Conservation (phyloP, 2,888 invertebrate genomes). For the Esperia sulphurella region DNA sequence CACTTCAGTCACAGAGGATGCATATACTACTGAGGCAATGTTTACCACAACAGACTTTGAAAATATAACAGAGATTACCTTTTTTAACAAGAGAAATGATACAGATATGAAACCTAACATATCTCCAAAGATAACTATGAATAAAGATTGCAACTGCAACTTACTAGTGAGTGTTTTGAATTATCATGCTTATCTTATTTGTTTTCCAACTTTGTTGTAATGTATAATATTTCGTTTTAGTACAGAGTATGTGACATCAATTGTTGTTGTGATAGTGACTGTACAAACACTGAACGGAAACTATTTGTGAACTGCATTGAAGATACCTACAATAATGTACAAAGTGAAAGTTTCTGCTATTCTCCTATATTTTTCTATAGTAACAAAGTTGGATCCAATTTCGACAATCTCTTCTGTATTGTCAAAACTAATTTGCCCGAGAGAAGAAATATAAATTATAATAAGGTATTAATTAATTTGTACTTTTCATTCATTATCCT, state of each 20-base stretch:
- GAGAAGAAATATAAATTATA: slow-evolving; percentile 27
- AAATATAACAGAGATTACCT: slow-evolving; percentile 59
- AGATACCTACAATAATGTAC: slow-evolving; percentile 12
- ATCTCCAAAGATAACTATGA: slow-evolving; percentile 31
- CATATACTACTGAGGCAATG: slow-evolving; percentile 41
- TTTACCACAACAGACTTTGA: slow-evolving; percentile 47
- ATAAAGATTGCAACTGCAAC: slow-evolving; percentile 50
- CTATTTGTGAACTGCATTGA: slow-evolving; percentile 80
- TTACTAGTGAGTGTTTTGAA: slow-evolving; percentile 46
- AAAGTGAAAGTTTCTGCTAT: slow-evolving; percentile 26
- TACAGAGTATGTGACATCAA: slow-evolving; percentile 86
- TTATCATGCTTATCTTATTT: background rate
- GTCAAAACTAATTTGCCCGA: slow-evolving; percentile 59
- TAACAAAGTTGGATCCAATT: slow-evolving; percentile 18
- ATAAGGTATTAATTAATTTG: slow-evolving; percentile 28
- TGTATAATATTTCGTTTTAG: slow-evolving; percentile 45
- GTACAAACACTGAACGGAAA: slow-evolving; percentile 77
- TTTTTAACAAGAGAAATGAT: slow-evolving; percentile 45
- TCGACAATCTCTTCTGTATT: slow-evolving; percentile 56
- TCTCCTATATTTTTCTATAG: slow-evolving; percentile 24
- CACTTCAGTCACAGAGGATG: slow-evolving; percentile 36
- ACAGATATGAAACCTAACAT: slow-evolving; percentile 31
- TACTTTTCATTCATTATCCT: too few relatives aligned
- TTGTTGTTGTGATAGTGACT: slow-evolving; percentile 91
- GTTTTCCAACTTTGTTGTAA: background rate